These are phyloP conservation scores for Vanessa cardui DNA, from an alignment of 2,888 invertebrate genomes.

Conservation along the genomic window DNA sequence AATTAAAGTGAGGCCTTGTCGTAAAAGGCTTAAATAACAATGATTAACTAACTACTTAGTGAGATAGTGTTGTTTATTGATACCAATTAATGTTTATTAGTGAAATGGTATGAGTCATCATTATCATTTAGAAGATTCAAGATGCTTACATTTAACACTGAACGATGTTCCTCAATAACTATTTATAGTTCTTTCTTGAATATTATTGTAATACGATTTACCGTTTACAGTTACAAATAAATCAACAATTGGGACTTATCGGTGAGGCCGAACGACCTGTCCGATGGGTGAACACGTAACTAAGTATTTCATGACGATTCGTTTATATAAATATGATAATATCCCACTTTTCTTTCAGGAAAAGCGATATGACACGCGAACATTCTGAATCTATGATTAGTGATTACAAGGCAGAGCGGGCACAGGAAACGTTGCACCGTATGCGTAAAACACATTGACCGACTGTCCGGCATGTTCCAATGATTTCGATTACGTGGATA, in stretches of 20 bases:
- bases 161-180: not conserved
- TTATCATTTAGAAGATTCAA: not conserved
- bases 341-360: slow-evolving; percentile 73
- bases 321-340: slow-evolving; percentile 72
- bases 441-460: slow-evolving; percentile 48
- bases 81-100: slow-evolving; percentile 9
- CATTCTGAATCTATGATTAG: slow-evolving; percentile 58
- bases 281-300: slow-evolving; percentile 37
- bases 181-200: not conserved
- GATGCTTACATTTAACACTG: not conserved
- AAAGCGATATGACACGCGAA: slow-evolving; percentile 62
- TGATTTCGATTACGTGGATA: slow-evolving; percentile 46
- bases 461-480: slow-evolving; percentile 45
- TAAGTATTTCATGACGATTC: slow-evolving; percentile 39
- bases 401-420: slow-evolving; percentile 47
- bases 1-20: slow-evolving; percentile 40
- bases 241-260: not conserved
- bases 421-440: slow-evolving; percentile 49
- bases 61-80: slow-evolving; percentile 11
- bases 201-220: not conserved
- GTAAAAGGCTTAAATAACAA: slow-evolving; percentile 39
- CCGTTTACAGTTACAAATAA: not conserved
- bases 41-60: slow-evolving; percentile 18
- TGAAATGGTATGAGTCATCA: not conserved
- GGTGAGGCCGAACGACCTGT: slow-evolving; percentile 12